These are phyloP conservation scores for Hypsopygia costalis DNA, from an alignment of 2,888 invertebrate species.

Conservation along the genomic window DNA sequence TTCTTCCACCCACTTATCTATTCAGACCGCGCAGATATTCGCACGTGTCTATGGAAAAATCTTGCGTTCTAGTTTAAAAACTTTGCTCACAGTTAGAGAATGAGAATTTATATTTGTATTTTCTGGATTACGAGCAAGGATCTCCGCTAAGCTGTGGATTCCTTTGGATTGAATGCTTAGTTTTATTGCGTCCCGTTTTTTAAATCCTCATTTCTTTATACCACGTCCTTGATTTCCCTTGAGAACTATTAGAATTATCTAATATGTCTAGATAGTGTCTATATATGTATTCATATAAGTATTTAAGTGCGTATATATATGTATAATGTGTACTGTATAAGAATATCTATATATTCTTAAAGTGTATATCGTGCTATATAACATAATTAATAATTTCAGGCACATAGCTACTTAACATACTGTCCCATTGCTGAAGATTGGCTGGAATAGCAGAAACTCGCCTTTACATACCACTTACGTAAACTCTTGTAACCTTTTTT, in stretches of 20 bases:
- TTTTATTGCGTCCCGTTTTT: slow-evolving; percentile 1
- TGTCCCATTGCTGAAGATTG: no score
- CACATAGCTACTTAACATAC: no score
- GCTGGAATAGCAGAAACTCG: no score
- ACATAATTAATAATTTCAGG: no score
- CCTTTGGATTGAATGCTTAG: slow-evolving; percentile 1
- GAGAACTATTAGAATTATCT: neutral
- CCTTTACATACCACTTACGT: no score
- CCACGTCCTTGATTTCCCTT: neutral
- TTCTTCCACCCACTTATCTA: slow-evolving; percentile 5
- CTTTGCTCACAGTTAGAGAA: slow-evolving; percentile 2
- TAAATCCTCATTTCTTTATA: neutral
- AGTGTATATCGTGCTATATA: no score
- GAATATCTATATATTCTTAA: no score
- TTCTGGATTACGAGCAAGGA: neutral
- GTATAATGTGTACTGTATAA: no score
- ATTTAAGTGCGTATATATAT: no score
- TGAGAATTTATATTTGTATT: neutral
- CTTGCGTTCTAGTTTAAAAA: slow-evolving; percentile 1
- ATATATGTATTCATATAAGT: no score
- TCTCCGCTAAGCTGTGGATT: neutral
- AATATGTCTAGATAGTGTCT: no score
- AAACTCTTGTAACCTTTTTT: no score
- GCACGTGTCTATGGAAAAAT: slow-evolving; percentile 5
- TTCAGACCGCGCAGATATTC: slow-evolving; percentile 4